Evolutionary conservation across 2,888 invertebrate species (phyloP).

Genomic region (Pseudoips prasinana): DNA sequence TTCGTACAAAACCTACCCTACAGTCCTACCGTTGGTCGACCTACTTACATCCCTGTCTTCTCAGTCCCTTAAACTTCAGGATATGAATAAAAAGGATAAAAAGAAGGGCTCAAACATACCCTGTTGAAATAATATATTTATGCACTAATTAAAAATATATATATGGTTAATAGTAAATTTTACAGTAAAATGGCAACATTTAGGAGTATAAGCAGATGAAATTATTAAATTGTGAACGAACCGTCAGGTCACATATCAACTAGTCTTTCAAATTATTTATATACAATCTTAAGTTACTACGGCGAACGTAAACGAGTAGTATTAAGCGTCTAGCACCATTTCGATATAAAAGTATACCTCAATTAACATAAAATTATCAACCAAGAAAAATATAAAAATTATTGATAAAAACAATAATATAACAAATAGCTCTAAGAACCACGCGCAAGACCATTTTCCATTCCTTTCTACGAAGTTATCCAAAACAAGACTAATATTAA

Average conservation of each 20-base stretch:
- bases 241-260: constrained; percentile 31
- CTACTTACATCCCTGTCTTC: constrained; percentile 71
- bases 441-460: constrained; percentile 29
- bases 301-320: constrained; percentile 63
- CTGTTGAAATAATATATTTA: constrained; percentile 60
- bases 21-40: constrained; percentile 51
- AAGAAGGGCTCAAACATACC: constrained; percentile 57
- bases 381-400: constrained; percentile 61
- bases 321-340: constrained; percentile 80
- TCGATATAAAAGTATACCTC: constrained; percentile 73
- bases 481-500: constrained; percentile 40
- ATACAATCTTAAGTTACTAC: constrained; percentile 59
- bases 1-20: constrained; percentile 74
- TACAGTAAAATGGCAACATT: constrained; percentile 60
- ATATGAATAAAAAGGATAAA: constrained; percentile 58
- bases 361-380: constrained; percentile 76
- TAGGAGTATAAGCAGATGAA: constrained; percentile 51
- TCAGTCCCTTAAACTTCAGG: constrained; percentile 65
- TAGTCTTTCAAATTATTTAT: constrained; percentile 46
- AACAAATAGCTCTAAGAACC: constrained; percentile 51
- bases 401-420: constrained; percentile 57
- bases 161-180: constrained; percentile 30
- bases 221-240: constrained; percentile 31
- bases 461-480: constrained; percentile 36
- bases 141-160: constrained; percentile 38